Percentiles rank a stretch among this genome's conserved stretches.
Evolutionary conservation across 2,888 invertebrate genomes (phyloP).

Genomic region (Lomographa bimaculata): DNA sequence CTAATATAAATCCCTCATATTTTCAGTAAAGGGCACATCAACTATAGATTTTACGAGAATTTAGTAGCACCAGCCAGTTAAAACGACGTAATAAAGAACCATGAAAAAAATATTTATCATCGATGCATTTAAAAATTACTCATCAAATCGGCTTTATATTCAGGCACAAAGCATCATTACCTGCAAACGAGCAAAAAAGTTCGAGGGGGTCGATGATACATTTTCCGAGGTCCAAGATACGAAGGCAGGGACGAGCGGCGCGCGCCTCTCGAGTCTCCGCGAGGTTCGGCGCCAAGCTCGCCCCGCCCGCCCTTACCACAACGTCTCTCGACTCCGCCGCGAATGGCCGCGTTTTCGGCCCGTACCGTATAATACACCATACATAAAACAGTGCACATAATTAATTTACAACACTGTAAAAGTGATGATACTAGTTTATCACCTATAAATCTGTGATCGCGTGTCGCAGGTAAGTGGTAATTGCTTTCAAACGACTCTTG

Average conservation of each 20-base stretch:
- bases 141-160: slow-evolving; percentile 25
- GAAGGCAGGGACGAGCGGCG: slow-evolving; percentile 41
- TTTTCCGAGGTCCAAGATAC: slow-evolving; percentile 45
- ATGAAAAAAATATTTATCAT: slow-evolving; percentile 10
- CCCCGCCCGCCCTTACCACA: slow-evolving; percentile 71
- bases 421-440: slow-evolving; percentile 82
- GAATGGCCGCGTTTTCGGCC: slow-evolving; percentile 63
- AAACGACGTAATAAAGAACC: background rate
- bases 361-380: slow-evolving; percentile 43
- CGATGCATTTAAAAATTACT: slow-evolving; percentile 23
- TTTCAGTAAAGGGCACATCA: no score
- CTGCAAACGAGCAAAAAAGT: slow-evolving; percentile 37
- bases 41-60: background rate
- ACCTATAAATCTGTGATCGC: slow-evolving; percentile 81
- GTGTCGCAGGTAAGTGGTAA: slow-evolving; percentile 82
- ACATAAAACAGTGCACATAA: slow-evolving; percentile 71
- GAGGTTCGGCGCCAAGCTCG: slow-evolving; percentile 41
- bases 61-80: background rate
- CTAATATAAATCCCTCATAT: background rate
- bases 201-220: slow-evolving; percentile 42
- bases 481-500: slow-evolving; percentile 72
- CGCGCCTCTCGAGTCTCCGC: slow-evolving; percentile 49
- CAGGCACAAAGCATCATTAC: slow-evolving; percentile 32
- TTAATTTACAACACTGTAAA: slow-evolving; percentile 79
- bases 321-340: slow-evolving; percentile 62